Evolutionary conservation across 2,888 invertebrate species (phyloP), one percentile per base, ranked within the genome.

Genomic region (Papilio demoleus): DNA sequence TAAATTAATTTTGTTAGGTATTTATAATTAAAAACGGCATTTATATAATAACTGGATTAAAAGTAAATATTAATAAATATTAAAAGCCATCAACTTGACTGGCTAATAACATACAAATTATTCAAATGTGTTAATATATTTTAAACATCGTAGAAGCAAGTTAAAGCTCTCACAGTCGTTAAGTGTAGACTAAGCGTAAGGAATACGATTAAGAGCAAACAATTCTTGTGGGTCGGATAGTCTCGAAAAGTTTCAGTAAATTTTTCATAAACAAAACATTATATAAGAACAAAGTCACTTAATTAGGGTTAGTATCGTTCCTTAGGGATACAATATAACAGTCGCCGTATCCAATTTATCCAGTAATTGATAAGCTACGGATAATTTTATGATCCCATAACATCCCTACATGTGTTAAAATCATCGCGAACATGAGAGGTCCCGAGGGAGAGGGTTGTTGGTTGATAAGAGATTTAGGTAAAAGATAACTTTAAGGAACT

Each of bases 371-470:
- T 60, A 64, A 68, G 68, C 0, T 36, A 45, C 36, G 64, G 64
- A 64, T 59, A 64, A 64, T 68, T 68, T 68, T 64, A 68, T 68
- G 68, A 68, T 68, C 68, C 58, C 63, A 67, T 67, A 62, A 61
- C 53, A 36, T 17, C 65, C 63, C 68, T 63, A 50, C 68, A 70
- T 70, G 70, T 72, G 72, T 72, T 65, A 56, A 69, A 65, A 72
- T 72, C 68, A 42, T n/a, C 67, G 64, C 66, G 68, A 72, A 68
- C 66, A 42, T 45, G 68, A 68, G 68, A 45, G 24, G 22, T 47
- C 72, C 72, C 69, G 22, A 4, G 66, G 70, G 70, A 67, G n/a
- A 34, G n/a, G 56, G 42, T 60, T 40, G 22, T 8, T 8, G 47
- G 59, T 38, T 14, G 1, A 38, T 38, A 38, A 14, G n/a, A 38